phyloP scores from a whole-genome alignment of 37 sponge, comb jelly and placozoan genomes.

The Dysidea cf. avara region DNA sequence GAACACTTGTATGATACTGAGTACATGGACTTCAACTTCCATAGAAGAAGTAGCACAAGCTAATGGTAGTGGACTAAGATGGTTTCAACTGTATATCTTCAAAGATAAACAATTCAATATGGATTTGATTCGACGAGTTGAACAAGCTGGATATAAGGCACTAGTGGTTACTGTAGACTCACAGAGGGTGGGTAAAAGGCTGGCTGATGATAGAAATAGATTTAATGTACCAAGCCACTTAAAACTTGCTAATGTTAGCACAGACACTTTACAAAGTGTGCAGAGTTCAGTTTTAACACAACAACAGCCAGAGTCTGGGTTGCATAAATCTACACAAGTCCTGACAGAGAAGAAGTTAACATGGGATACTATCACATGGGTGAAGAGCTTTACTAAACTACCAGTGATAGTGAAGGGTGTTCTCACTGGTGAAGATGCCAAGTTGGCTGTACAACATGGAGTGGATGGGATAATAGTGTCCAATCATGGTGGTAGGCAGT shows the following conservation, averaged over 20 bases:
- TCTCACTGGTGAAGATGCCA: no score
- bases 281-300: no score
- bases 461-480: no score
- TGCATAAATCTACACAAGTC: conserved; percentile 22
- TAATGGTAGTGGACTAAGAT: no score
- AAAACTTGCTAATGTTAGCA: conserved; percentile 64
- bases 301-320: conserved; percentile 35
- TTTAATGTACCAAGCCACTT: conserved; percentile 75
- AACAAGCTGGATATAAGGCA: conserved; percentile 41
- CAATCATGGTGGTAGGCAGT: no score
- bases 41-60: no score
- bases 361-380: no score
- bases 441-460: no score
- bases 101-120: conserved; percentile 19
- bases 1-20: conserved; percentile 48
- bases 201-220: conserved; percentile 38
- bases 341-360: conserved; percentile 50
- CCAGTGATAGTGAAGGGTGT: no score
- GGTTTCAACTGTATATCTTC: no score
- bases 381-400: no score
- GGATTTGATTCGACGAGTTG: conserved; percentile 36
- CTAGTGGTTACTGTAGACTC: conserved; percentile 57
- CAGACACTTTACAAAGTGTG: no score
- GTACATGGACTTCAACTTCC: conserved; percentile 43
- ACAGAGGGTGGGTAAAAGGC: conserved; percentile 56